Evolutionary conservation across 1,140 invertebrate genomes (phyloP).

Genomic region (Maniola jurtina): DNA sequence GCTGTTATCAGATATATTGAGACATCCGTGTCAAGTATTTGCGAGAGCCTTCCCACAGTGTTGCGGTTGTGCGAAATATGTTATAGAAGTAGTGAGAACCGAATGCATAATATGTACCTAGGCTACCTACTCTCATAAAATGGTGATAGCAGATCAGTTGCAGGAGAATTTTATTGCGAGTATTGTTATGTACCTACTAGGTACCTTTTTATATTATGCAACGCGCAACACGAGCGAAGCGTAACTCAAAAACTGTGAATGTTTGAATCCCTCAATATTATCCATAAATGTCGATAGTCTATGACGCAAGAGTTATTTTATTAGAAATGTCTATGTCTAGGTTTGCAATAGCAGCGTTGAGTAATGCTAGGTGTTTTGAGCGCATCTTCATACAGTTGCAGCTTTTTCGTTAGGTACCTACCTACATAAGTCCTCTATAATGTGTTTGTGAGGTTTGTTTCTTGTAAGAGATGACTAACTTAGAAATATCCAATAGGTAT

Average conservation of each 20-base stretch:
- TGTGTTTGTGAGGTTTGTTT: background rate
- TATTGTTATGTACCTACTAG: slow-evolving; percentile 4
- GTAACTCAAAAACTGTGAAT: background rate
- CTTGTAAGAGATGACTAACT: background rate
- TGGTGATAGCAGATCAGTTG: slow-evolving; percentile 5
- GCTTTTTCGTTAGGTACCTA: background rate
- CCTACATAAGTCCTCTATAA: background rate
- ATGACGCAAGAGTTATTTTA: slow-evolving; percentile 58
- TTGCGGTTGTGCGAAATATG: slow-evolving; percentile 41
- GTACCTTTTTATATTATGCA: background rate
- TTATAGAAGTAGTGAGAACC: slow-evolving; percentile 21
- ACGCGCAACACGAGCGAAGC: background rate
- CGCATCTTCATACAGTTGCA: slow-evolving; percentile 45
- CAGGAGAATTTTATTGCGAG: slow-evolving; percentile 21
- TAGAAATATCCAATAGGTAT: background rate
- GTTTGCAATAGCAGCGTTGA: slow-evolving; percentile 30
- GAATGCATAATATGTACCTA: background rate
- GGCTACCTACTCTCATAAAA: background rate
- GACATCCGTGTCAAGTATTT: slow-evolving; percentile 39
- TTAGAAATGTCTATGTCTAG: slow-evolving; percentile 60
- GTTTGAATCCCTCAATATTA: slow-evolving; percentile 25
- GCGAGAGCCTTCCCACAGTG: slow-evolving; percentile 49
- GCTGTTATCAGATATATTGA: slow-evolving; percentile 25
- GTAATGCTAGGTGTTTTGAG: slow-evolving; percentile 48
- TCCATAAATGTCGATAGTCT: slow-evolving; percentile 62